Conservation (phyloP, 2,888 invertebrate genomes). For the Drosophila pseudotalamancana region DNA sequence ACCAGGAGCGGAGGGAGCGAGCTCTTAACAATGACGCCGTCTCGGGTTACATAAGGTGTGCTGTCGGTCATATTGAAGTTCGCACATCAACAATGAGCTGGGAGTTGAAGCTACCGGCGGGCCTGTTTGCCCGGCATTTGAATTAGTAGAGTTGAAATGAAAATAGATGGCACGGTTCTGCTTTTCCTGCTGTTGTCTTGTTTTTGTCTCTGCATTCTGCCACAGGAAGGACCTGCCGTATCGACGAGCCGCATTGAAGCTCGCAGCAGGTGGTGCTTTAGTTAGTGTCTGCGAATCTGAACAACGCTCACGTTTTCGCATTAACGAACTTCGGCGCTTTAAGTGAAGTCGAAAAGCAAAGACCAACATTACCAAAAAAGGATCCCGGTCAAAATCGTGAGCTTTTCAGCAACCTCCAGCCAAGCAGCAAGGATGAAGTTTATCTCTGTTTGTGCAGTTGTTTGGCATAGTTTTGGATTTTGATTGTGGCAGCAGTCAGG, state of each 20-base stretch:
- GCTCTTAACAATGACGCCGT: conserved; percentile 39
- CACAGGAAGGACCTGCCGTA: conserved; percentile 12
- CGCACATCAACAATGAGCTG: conserved; percentile 54
- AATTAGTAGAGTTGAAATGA: conserved; percentile 49
- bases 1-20: conserved; percentile 1
- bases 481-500: not conserved
- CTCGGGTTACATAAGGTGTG: conserved; percentile 63
- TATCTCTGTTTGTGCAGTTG: conserved; percentile 62
- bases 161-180: conserved; percentile 31
- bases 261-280: conserved; percentile 13
- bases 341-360: conserved; percentile 71
- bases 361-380: conserved; percentile 23
- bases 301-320: conserved; percentile 72
- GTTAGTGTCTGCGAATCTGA: conserved; percentile 36
- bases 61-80: conserved; percentile 57
- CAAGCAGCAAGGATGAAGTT: conserved; percentile 33
- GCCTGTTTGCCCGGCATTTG: conserved; percentile 50
- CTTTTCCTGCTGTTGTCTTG: not conserved
- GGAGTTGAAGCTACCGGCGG: conserved; percentile 7
- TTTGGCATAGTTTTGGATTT: conserved; percentile 19
- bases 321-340: conserved; percentile 72
- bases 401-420: not conserved
- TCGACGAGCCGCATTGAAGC: conserved; percentile 7
- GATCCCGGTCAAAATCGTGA: conserved; percentile 2
- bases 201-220: conserved; percentile 15